Percentiles rank a stretch among this genome's conserved stretches.
Conservation (phyloP, 1,140 invertebrate genomes). For the Bombus confusus region DNA sequence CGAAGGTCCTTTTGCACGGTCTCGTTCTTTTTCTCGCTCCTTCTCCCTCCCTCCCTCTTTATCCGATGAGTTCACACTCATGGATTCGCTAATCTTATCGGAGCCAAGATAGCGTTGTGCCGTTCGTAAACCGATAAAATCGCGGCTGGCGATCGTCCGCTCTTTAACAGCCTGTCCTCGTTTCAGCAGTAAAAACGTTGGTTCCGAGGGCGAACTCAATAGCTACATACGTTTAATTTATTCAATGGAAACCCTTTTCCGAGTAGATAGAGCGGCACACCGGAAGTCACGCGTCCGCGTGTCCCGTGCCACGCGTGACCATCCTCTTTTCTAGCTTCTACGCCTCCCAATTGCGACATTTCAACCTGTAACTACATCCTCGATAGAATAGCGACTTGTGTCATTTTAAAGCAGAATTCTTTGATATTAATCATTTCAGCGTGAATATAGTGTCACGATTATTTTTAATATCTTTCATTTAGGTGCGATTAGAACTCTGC, state of each 20-base stretch:
- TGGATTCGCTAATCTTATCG: constrained; percentile 69
- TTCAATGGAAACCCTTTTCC: constrained; percentile 20
- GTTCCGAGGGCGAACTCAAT: background rate
- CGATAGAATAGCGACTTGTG: background rate
- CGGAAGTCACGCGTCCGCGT: constrained; percentile 59
- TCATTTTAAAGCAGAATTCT: background rate
- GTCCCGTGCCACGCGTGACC: constrained; percentile 38
- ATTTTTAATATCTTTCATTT: background rate
- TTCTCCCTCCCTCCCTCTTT: background rate
- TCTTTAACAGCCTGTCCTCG: constrained; percentile 37
- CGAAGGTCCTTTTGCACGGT: constrained; percentile 54
- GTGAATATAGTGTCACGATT: background rate
- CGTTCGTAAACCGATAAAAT: constrained; percentile 55
- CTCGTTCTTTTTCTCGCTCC: background rate
- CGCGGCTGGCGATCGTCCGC: constrained; percentile 26
- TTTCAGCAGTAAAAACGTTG: background rate
- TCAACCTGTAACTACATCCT: background rate
- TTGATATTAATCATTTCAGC: background rate
- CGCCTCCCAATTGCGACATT: background rate
- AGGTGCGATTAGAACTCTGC: background rate
- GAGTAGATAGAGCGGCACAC: background rate
- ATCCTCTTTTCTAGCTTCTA: constrained; percentile 48
- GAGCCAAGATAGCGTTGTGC: constrained; percentile 48
- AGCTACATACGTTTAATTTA: background rate
- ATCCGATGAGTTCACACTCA: constrained; percentile 41